A percentile compares a stretch with the other conserved stretches of the same genome.
Evolutionary conservation across 2,797 vertebrate genomes (phyloP).

Genomic region (Mycteria americana): DNA sequence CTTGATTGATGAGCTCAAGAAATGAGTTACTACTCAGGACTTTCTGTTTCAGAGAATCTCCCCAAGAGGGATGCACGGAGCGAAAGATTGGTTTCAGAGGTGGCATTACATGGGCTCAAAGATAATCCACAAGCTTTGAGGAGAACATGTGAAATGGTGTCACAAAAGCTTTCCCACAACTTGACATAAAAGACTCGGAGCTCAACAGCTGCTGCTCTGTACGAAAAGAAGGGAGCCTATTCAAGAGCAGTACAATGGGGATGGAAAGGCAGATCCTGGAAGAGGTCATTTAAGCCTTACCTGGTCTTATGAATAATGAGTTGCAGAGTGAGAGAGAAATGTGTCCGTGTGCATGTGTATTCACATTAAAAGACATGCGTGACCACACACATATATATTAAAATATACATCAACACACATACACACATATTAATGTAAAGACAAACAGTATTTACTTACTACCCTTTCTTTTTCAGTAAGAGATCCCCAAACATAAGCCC

Average conservation of each 20-base stretch:
- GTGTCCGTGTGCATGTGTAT: background rate
- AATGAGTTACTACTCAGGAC: background rate
- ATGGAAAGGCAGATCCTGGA: background rate
- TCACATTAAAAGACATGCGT: background rate
- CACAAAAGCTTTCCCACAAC: slow-evolving; percentile 79
- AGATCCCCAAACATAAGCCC: background rate
- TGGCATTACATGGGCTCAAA: slow-evolving; percentile 61
- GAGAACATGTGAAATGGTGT: slow-evolving; percentile 75
- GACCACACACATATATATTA: background rate
- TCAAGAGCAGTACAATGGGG: slow-evolving; percentile 66
- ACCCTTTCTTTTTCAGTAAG: background rate
- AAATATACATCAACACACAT: background rate
- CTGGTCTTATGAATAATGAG: slow-evolving; percentile 19
- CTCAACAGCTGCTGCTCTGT: slow-evolving; percentile 77
- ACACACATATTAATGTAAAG: background rate
- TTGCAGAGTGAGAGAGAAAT: background rate
- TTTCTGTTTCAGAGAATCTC: slow-evolving; percentile 18
- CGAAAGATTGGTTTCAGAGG: slow-evolving; percentile 40
- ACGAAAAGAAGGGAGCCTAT: slow-evolving; percentile 67
- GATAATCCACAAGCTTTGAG: slow-evolving; percentile 75
- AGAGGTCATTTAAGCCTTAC: slow-evolving; percentile 52
- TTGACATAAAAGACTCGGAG: slow-evolving; percentile 74
- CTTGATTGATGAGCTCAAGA: background rate
- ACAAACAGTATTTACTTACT: background rate
- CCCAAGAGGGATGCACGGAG: background rate